phyloP scores from a whole-genome alignment of 92 coral and sea anemone genomes.

The Paramuricea clavata region DNA sequence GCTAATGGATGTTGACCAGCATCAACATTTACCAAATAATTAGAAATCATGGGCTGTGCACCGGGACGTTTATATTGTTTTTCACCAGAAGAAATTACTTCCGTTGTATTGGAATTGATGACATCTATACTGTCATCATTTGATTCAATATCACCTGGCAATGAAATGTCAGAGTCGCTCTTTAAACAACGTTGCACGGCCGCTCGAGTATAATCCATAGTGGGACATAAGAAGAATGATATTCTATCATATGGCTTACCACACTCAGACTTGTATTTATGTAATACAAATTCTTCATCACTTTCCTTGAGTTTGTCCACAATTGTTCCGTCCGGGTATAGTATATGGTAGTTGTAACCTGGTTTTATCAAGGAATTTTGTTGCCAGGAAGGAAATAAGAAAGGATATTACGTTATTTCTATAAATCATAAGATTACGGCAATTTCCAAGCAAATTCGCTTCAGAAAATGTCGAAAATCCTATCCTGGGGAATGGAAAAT shows the following conservation, averaged over 20 bases:
- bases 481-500: too few relatives aligned
- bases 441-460: too few relatives aligned
- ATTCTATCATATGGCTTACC: constrained; percentile 68
- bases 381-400: too few relatives aligned
- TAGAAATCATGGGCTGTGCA: background rate
- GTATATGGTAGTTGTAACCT: constrained; percentile 6
- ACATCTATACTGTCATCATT: constrained; percentile 23
- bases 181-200: constrained; percentile 44
- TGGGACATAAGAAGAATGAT: constrained; percentile 62
- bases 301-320: constrained; percentile 65
- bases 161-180: too few relatives aligned
- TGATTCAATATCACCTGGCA: constrained; percentile 45
- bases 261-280: constrained; percentile 66
- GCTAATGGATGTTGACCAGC: constrained; percentile 4
- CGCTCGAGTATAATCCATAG: constrained; percentile 52
- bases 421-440: too few relatives aligned
- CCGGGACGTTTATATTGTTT: constrained; percentile 12
- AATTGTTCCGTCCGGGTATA: constrained; percentile 52
- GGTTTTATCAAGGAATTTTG: constrained; percentile 48
- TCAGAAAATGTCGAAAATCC: too few relatives aligned
- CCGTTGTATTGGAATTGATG: constrained; percentile 8
- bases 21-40: constrained; percentile 18
- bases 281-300: constrained; percentile 54
- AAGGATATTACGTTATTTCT: too few relatives aligned
- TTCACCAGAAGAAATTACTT: constrained; percentile 14